These are phyloP conservation scores for Graphium colonna DNA, from an alignment of 2,888 invertebrate species.

Conservation along the genomic window DNA sequence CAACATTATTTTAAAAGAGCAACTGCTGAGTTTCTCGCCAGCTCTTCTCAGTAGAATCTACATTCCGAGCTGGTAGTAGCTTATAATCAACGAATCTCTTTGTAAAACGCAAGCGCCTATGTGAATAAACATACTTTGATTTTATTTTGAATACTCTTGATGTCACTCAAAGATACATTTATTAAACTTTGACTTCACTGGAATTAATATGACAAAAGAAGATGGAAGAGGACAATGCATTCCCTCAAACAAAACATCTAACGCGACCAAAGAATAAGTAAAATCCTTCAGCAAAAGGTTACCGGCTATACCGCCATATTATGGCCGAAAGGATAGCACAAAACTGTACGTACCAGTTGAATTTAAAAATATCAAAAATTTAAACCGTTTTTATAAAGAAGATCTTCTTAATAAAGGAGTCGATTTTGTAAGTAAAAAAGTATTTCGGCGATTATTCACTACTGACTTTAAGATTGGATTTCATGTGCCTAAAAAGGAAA, in stretches of 20 bases:
- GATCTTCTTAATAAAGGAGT: constrained; percentile 11
- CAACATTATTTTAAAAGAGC: too few relatives aligned
- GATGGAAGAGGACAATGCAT: constrained; percentile 21
- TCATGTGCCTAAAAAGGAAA: constrained; percentile 31
- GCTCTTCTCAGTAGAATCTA: too few relatives aligned
- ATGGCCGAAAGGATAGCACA: constrained; percentile 25
- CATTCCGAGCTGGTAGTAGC: too few relatives aligned
- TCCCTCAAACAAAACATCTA: constrained; percentile 25
- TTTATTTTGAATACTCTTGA: too few relatives aligned
- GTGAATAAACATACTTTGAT: too few relatives aligned
- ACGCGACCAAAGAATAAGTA: too few relatives aligned
- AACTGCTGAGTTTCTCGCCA: too few relatives aligned
- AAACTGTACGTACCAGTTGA: constrained; percentile 23
- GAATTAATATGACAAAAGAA: constrained; percentile 17
- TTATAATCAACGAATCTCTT: too few relatives aligned
- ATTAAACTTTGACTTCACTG: too few relatives aligned
- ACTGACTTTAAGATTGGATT: constrained; percentile 30
- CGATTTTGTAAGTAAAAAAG: neutral
- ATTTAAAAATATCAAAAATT: constrained; percentile 20
- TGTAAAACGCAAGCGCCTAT: too few relatives aligned
- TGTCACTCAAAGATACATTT: too few relatives aligned
- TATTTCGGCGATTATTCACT: constrained; percentile 28
- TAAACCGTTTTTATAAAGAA: constrained; percentile 27
- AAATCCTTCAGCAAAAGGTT: too few relatives aligned
- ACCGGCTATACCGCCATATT: constrained; percentile 28